Conservation (phyloP, 1,140 invertebrate genomes). For the Aphidius gifuensis region DNA sequence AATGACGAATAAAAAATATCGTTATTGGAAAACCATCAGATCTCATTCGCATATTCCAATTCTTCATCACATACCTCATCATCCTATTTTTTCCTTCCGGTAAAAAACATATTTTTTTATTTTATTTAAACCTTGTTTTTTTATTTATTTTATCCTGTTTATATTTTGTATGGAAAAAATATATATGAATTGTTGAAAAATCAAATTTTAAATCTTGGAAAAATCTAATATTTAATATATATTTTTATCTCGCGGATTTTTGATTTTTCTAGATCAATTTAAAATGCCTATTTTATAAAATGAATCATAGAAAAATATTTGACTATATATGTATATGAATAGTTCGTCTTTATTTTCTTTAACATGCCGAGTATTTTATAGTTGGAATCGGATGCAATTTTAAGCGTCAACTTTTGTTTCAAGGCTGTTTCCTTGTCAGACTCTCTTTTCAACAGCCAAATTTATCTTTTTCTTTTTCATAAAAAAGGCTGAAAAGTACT, state of each 20-base stretch:
- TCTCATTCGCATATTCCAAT: constrained; percentile 12
- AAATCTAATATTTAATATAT: too few relatives aligned
- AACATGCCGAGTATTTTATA: constrained; percentile 20
- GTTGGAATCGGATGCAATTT: constrained; percentile 20
- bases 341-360: constrained; percentile 13
- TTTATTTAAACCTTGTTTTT: too few relatives aligned
- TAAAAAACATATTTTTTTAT: too few relatives aligned
- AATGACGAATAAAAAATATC: constrained; percentile 7
- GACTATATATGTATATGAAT: constrained; percentile 10
- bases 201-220: too few relatives aligned
- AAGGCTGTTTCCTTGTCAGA: too few relatives aligned
- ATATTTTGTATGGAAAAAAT: too few relatives aligned
- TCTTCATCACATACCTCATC: neutral
- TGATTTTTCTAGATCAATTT: constrained; percentile 3
- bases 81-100: neutral
- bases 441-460: too few relatives aligned
- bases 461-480: too few relatives aligned
- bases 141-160: too few relatives aligned
- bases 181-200: too few relatives aligned
- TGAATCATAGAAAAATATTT: neutral
- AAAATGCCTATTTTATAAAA: neutral
- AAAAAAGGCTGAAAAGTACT: too few relatives aligned
- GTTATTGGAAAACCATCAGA: constrained; percentile 23
- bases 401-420: constrained; percentile 11
- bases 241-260: too few relatives aligned